Evolutionary conservation across 2,888 invertebrate species (phyloP), one percentile per base, ranked within the genome.

Genomic region (Perdita meconis): DNA sequence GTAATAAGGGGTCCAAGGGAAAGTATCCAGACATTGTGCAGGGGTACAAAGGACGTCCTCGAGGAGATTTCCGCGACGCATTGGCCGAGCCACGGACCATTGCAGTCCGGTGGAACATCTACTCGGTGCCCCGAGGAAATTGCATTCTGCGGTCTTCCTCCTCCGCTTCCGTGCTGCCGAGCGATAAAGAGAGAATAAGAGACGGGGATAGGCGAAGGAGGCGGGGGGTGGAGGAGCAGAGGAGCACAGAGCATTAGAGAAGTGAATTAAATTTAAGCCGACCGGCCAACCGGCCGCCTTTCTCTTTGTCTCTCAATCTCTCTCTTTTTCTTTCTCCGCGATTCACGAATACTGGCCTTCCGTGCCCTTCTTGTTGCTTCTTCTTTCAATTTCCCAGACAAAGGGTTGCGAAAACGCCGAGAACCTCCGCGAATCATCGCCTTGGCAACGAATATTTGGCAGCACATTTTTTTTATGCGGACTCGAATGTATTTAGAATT

Each of bases 221-320:
- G 19, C 13, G 22, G 36, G 57, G 8, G 53, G n/a, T n/a, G n/a
- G n/a, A n/a, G n/a, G 22, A 19, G 59, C 13, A 30, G 42, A 13
- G 36, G 47, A 60, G 59, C 44, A 19, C 40, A 69, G n/a, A n/a
- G 36, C 50, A 67, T 82, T 61, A 40, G 72, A 80, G 77, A 77
- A 80, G 80, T 73, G 80, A 84, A 84, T 84, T 84, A 84, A 84
- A 84, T 84, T 84, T 84, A 77, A 83, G 77, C 80, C 80, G 73
- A 80, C 68, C 51, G 26, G 38, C 66, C 19, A 40, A 4, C n/a
- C n/a, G n/a, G n/a, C n/a, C n/a, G n/a, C 24, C 51, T 51, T 57
- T 36, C 57, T 30, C 26, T 40, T 22, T 10, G 42, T 22, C 30
- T 22, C n/a, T 34, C 47, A 56, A 50, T 40, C 34, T 44, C 12